These are phyloP conservation scores for Prinia subflava DNA, from an alignment of 2,113 vertebrate genomes.

Conservation along the genomic window DNA sequence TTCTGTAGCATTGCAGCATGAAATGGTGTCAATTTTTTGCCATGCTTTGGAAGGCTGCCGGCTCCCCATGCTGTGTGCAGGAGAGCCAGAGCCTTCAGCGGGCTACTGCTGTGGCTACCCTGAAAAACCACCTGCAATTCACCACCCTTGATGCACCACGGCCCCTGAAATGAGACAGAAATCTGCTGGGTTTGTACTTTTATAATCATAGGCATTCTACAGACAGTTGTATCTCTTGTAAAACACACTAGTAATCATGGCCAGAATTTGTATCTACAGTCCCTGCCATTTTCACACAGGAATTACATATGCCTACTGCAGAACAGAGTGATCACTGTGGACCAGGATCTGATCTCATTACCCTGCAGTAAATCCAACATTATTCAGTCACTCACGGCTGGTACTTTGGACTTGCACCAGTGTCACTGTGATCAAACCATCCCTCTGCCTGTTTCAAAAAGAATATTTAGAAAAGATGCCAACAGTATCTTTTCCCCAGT, in stretches of 20 bases:
- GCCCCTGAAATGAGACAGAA: background rate
- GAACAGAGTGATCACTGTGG: background rate
- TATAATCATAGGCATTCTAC: background rate
- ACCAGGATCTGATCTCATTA: conserved; percentile 16
- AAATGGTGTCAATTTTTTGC: background rate
- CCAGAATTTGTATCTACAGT: background rate
- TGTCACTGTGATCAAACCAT: background rate
- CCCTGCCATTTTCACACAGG: background rate
- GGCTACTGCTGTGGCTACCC: background rate
- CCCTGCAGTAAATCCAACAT: conserved; percentile 1
- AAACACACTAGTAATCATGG: background rate
- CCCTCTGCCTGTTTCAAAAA: background rate
- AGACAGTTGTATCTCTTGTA: background rate
- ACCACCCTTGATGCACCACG: accelerated
- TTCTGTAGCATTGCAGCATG: background rate
- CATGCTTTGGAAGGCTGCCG: background rate
- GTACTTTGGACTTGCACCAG: conserved; percentile 10
- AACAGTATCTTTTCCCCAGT: background rate
- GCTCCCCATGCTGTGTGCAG: background rate
- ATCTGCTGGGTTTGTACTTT: background rate
- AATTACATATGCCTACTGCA: background rate
- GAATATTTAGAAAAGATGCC: background rate
- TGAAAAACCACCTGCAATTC: background rate
- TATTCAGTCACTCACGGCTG: background rate
- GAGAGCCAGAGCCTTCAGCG: conserved; percentile 19